These are phyloP conservation scores for Scolopax bukidnonensis DNA, from an alignment of 2,797 vertebrate genomes.

Conservation along the genomic window DNA sequence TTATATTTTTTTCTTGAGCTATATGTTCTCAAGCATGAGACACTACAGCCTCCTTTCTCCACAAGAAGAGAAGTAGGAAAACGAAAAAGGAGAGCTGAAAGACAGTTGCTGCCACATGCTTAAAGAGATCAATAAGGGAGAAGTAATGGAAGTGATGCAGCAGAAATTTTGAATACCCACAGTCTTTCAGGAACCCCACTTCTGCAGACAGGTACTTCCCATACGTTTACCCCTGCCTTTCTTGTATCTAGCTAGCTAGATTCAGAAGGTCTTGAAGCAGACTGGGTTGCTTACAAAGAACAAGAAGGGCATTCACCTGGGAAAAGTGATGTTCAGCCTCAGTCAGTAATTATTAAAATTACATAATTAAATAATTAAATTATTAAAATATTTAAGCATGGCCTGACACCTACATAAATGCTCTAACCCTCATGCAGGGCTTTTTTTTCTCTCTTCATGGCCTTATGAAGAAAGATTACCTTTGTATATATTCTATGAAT, in stretches of 20 bases:
- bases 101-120: neutral
- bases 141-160: neutral
- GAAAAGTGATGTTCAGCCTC: neutral
- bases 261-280: neutral
- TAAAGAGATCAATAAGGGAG: neutral
- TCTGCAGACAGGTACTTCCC: neutral
- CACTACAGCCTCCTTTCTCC: neutral
- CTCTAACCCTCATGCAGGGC: neutral
- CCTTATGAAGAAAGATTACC: neutral
- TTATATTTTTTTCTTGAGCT: neutral
- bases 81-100: neutral
- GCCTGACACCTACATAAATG: neutral
- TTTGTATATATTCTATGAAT: neutral
- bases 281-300: neutral
- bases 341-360: neutral
- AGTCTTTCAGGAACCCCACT: neutral
- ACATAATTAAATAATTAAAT: no score
- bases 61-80: neutral
- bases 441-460: neutral
- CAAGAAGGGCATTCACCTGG: neutral
- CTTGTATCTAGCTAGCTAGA: neutral
- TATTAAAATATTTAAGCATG: conserved; percentile 1
- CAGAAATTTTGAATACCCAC: neutral
- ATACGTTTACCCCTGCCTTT: neutral
- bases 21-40: neutral